Evolutionary conservation across 2,113 vertebrate species (phyloP).

Genomic region (Lanius collurio): DNA sequence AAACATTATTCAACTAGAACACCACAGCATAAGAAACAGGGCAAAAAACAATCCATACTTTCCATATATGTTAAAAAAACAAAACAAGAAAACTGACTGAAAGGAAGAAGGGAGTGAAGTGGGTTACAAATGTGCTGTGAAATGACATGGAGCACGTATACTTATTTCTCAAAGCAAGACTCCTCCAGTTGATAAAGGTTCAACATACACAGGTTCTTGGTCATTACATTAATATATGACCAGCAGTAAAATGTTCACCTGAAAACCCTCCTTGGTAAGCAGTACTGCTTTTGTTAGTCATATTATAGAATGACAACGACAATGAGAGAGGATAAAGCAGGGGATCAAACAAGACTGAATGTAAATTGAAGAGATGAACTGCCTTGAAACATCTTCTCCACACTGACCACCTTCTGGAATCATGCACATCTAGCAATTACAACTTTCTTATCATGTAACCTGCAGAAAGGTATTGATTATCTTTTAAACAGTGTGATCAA

Average conservation of each 20-base stretch:
- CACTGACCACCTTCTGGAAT: neutral
- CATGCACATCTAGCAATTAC: neutral
- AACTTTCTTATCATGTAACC: neutral
- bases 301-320: neutral
- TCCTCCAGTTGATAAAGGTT: neutral
- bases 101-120: conserved; percentile 29
- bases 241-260: neutral
- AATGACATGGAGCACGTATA: conserved; percentile 35
- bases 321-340: neutral
- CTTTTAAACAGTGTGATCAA: neutral
- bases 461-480: neutral
- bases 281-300: neutral
- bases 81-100: neutral
- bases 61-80: neutral
- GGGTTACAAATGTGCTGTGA: conserved; percentile 19
- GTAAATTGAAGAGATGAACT: neutral
- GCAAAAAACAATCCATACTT: neutral
- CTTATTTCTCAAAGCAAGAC: neutral
- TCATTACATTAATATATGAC: neutral
- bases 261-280: neutral
- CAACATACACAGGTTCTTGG: neutral
- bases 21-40: conserved; percentile 11
- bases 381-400: neutral
- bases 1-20: conserved; percentile 23
- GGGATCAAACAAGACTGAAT: neutral